phyloP scores from a whole-genome alignment of 2,888 invertebrate species.

The Acrobasis consociella region DNA sequence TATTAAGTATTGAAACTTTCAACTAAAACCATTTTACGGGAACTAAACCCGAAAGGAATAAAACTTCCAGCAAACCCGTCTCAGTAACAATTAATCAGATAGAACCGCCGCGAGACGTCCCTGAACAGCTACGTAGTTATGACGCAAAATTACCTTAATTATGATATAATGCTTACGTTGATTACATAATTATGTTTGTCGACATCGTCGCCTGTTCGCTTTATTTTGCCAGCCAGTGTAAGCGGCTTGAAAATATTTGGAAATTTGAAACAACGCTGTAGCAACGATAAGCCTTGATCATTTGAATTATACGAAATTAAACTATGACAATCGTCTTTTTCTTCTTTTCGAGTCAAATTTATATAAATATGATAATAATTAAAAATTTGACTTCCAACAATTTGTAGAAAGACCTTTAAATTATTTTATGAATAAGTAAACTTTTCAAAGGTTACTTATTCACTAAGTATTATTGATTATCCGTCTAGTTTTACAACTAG shows the following conservation, averaged over 20 bases:
- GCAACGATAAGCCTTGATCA: too few relatives aligned
- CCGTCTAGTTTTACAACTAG: too few relatives aligned
- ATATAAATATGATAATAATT: too few relatives aligned
- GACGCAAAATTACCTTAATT: slow-evolving; percentile 9
- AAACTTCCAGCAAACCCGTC: neutral
- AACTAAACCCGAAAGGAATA: neutral
- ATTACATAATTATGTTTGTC: slow-evolving; percentile 10
- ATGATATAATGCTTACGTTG: slow-evolving; percentile 14
- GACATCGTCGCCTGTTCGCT: neutral
- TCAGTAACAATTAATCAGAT: neutral
- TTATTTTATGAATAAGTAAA: too few relatives aligned
- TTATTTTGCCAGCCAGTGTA: neutral
- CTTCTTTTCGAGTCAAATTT: too few relatives aligned
- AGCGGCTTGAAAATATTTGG: neutral
- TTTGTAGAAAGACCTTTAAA: too few relatives aligned
- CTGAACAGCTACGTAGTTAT: slow-evolving; percentile 2
- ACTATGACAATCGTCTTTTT: too few relatives aligned
- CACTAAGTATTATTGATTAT: too few relatives aligned
- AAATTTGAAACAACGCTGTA: too few relatives aligned
- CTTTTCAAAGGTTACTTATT: too few relatives aligned
- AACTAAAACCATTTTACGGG: neutral
- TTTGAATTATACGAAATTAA: too few relatives aligned
- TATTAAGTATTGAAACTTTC: neutral
- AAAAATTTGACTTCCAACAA: too few relatives aligned
- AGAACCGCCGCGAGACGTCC: neutral